A percentile compares a stretch with the other conserved stretches of the same genome.
phyloP scores from a whole-genome alignment of 2,113 vertebrate genomes.

The Dolichotis patagonum region DNA sequence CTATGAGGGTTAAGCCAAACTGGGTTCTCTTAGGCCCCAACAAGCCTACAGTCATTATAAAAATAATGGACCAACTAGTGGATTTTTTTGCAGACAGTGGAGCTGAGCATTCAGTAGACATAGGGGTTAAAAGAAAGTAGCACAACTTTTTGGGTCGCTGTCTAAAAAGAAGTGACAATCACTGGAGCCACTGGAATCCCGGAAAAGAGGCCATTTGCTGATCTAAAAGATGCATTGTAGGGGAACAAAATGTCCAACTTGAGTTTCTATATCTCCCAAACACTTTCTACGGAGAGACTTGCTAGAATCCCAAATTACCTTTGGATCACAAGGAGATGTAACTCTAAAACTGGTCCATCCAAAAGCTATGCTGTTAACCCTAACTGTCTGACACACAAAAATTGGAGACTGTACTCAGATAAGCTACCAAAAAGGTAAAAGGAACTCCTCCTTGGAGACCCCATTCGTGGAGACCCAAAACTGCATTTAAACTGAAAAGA shows the following conservation, averaged over 20 bases:
- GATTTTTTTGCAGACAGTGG: not conserved
- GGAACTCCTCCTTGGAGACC: not conserved
- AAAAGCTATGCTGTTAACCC: not conserved
- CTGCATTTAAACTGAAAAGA: not conserved
- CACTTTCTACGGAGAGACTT: not conserved
- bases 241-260: not conserved
- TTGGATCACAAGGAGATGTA: not conserved
- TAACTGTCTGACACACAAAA: not conserved
- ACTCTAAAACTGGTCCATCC: not conserved
- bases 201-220: not conserved
- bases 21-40: not conserved
- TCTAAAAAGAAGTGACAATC: not conserved
- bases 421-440: not conserved
- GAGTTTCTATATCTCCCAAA: not conserved
- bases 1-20: not conserved
- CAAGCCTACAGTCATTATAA: not conserved
- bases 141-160: not conserved
- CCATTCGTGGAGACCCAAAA: not conserved
- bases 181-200: not conserved
- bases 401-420: not conserved
- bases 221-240: not conserved
- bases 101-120: not conserved
- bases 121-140: not conserved
- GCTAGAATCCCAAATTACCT: not conserved
- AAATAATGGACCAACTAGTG: not conserved